Conservation (phyloP, 30 jellyfish, hydroid and myxozoan genomes). For the Cassiopea xamachana region DNA sequence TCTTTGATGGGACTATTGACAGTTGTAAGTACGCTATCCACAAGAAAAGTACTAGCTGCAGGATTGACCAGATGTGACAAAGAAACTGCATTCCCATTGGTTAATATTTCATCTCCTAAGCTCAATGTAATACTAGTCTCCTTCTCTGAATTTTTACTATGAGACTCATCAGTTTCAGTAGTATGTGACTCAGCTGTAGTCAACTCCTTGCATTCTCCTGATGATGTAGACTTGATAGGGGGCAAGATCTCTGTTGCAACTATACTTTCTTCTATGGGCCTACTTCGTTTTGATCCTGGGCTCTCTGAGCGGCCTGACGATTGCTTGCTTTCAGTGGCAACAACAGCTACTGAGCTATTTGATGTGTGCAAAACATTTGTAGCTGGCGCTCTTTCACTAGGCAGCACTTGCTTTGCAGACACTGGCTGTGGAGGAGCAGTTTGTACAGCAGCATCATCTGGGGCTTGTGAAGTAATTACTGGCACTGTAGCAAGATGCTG, state of each 20-base stretch:
- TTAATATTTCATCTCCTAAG: not conserved
- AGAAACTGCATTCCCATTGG: not conserved
- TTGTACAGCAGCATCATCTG: slow-evolving; percentile 7
- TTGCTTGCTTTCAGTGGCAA: not conserved
- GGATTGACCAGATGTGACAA: not conserved
- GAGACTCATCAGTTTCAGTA: not conserved
- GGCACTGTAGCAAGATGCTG: slow-evolving; percentile 29
- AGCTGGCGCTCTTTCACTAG: not conserved
- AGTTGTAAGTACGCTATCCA: not conserved
- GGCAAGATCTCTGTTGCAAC: not conserved
- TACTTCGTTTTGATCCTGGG: not conserved
- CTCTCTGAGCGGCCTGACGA: not conserved
- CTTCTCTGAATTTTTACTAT: not conserved
- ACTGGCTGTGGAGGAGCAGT: not conserved
- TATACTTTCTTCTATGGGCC: not conserved
- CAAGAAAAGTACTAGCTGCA: not conserved
- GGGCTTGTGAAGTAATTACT: not conserved
- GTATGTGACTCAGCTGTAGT: not conserved
- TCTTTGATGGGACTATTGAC: not conserved
- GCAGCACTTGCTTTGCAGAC: not conserved
- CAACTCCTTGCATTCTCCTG: not conserved
- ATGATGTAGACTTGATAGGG: not conserved
- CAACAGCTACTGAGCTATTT: not conserved
- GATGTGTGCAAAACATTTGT: not conserved
- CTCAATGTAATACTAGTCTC: not conserved